Percentiles rank a stretch among this genome's conserved stretches.
Conservation (phyloP, 2,888 invertebrate genomes). For the Sisyra nigra region DNA sequence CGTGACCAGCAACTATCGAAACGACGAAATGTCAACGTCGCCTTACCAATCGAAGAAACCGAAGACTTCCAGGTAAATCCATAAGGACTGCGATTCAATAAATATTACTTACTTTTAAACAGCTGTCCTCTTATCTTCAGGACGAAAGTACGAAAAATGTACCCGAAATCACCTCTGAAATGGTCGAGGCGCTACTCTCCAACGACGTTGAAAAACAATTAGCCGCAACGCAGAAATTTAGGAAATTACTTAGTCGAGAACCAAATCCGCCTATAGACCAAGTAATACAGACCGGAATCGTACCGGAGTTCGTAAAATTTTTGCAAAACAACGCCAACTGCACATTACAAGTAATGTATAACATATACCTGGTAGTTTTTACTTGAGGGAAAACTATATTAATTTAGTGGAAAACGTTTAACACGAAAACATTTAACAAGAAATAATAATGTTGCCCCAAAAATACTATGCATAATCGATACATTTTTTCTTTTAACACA, state of each 20-base stretch:
- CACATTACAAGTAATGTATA: conserved; percentile 75
- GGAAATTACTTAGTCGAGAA: conserved; percentile 84
- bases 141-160: conserved; percentile 9
- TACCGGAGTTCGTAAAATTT: conserved; percentile 87
- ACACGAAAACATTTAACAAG: too few species aligned
- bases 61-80: not conserved
- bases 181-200: conserved; percentile 74
- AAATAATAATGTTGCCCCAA: too few species aligned
- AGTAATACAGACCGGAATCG: conserved; percentile 86
- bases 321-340: conserved; percentile 66
- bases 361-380: too few species aligned
- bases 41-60: conserved; percentile 22
- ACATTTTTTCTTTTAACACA: too few species aligned
- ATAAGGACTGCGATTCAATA: not conserved
- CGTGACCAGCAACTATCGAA: conserved; percentile 89
- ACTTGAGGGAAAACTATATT: too few species aligned
- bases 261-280: conserved; percentile 96
- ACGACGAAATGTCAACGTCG: conserved; percentile 61
- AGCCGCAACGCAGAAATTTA: conserved; percentile 78
- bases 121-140: not conserved
- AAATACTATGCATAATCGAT: too few species aligned
- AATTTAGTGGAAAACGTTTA: too few species aligned
- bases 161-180: conserved; percentile 52
- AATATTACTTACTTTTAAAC: not conserved
- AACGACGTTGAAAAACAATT: conserved; percentile 63